These are phyloP conservation scores for Bergia sp. DNA, from an alignment of 92 coral and sea anemone genomes.

Conservation along the genomic window DNA sequence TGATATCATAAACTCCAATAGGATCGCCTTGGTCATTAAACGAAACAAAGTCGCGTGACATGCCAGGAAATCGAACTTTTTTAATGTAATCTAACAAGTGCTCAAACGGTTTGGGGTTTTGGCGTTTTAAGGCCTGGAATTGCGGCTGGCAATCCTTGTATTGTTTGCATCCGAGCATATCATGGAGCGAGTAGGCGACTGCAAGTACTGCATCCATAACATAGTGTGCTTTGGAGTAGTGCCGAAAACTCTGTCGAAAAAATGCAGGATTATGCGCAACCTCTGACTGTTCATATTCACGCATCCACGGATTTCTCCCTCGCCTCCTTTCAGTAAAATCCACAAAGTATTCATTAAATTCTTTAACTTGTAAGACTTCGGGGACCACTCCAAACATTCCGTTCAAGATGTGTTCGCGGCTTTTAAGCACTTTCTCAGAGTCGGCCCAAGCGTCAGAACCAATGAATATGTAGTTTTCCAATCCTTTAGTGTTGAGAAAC, in stretches of 20 bases:
- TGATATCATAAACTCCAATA: slow-evolving; percentile 78
- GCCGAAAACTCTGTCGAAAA: slow-evolving; percentile 67
- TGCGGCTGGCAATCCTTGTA: slow-evolving; percentile 64
- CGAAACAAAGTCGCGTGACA: slow-evolving; percentile 67
- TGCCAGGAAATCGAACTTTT: slow-evolving; percentile 69
- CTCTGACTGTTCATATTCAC: slow-evolving; percentile 69
- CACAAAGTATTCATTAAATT: slow-evolving; percentile 78
- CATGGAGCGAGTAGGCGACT: slow-evolving; percentile 78
- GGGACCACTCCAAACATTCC: slow-evolving; percentile 87
- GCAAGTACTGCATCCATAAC: slow-evolving; percentile 91
- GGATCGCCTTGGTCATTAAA: slow-evolving; percentile 78
- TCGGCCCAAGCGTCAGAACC: slow-evolving; percentile 92
- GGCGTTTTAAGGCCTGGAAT: slow-evolving; percentile 46
- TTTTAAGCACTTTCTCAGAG: slow-evolving; percentile 69
- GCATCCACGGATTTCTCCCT: slow-evolving; percentile 81
- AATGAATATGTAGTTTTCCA: slow-evolving; percentile 72
- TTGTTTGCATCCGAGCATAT: slow-evolving; percentile 78
- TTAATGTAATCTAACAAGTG: slow-evolving; percentile 51
- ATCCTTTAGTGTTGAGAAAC: slow-evolving; percentile 53
- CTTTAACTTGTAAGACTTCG: slow-evolving; percentile 63
- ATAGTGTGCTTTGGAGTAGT: slow-evolving; percentile 81
- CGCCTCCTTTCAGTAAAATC: slow-evolving; percentile 79
- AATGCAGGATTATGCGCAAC: slow-evolving; percentile 82
- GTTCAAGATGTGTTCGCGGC: slow-evolving; percentile 64
- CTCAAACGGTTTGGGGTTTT: slow-evolving; percentile 10